Percentiles rank a stretch among this genome's conserved stretches.
phyloP scores from a whole-genome alignment of 2,113 vertebrate genomes.

The Poeciliopsis occidentalis region DNA sequence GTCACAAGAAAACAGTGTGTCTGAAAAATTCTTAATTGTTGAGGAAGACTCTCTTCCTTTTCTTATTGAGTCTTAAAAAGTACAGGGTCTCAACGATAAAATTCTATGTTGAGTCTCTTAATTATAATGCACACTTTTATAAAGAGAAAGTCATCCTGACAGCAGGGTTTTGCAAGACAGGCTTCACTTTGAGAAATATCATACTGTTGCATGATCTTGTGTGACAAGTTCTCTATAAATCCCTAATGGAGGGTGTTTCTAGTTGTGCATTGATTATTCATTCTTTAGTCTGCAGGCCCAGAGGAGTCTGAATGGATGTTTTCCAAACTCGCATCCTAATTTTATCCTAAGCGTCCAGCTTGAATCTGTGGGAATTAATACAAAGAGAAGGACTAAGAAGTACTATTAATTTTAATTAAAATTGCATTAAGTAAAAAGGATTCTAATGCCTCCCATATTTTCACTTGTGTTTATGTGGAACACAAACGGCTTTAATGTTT shows the following conservation, averaged over 20 bases:
- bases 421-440: background rate
- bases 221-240: background rate
- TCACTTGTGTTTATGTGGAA: slow-evolving; percentile 1
- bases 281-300: background rate
- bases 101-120: too few relatives aligned
- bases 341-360: slow-evolving; percentile 9
- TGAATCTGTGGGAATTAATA: background rate
- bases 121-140: background rate
- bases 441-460: slow-evolving; percentile 2
- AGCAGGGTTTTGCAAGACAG: background rate
- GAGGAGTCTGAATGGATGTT: slow-evolving; percentile 8
- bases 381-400: slow-evolving; percentile 10
- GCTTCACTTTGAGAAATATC: background rate
- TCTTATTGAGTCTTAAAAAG: too few relatives aligned
- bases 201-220: background rate
- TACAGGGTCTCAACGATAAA: too few relatives aligned
- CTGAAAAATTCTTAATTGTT: too few relatives aligned
- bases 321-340: slow-evolving; percentile 22
- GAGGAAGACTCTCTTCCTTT: too few relatives aligned
- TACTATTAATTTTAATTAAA: slow-evolving; percentile 18
- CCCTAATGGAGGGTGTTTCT: background rate
- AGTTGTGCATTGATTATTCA: background rate
- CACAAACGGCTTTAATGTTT: background rate
- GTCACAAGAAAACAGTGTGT: too few relatives aligned
- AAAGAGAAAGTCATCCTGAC: background rate